Evolutionary conservation across 2,113 vertebrate genomes (phyloP).

Genomic region (Centrocercus urophasianus): DNA sequence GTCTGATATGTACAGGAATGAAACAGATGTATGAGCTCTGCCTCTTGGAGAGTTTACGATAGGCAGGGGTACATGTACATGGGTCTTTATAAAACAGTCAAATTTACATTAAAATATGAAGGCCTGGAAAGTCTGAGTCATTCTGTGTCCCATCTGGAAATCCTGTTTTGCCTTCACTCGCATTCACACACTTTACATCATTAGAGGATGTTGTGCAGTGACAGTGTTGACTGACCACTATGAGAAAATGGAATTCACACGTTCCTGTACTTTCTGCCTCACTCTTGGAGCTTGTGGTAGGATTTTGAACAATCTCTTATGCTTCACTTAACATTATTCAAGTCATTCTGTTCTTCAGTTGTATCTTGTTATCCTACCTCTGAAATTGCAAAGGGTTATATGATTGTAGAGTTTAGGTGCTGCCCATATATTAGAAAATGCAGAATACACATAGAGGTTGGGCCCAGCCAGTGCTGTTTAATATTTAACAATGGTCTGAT

Average conservation of each 20-base stretch:
- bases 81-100: slow-evolving; percentile 1
- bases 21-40: background rate
- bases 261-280: slow-evolving; percentile 22
- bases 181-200: slow-evolving; percentile 45
- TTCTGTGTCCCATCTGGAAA: slow-evolving; percentile 61
- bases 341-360: background rate
- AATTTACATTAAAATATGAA: slow-evolving; percentile 42
- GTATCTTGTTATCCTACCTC: background rate
- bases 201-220: slow-evolving; percentile 11
- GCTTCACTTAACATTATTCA: background rate
- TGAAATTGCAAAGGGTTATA: background rate
- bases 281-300: background rate
- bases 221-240: background rate
- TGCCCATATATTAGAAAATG: background rate
- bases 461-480: background rate
- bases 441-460: background rate
- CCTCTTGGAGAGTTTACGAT: background rate
- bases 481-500: background rate
- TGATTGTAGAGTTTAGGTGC: background rate
- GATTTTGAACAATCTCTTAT: background rate
- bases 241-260: slow-evolving; percentile 27
- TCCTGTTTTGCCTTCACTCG: slow-evolving; percentile 41
- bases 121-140: slow-evolving; percentile 42
- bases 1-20: background rate
- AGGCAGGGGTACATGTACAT: background rate